Evolutionary conservation across 1,140 invertebrate species (phyloP).

Genomic region (Propsilocerus akamusi): DNA sequence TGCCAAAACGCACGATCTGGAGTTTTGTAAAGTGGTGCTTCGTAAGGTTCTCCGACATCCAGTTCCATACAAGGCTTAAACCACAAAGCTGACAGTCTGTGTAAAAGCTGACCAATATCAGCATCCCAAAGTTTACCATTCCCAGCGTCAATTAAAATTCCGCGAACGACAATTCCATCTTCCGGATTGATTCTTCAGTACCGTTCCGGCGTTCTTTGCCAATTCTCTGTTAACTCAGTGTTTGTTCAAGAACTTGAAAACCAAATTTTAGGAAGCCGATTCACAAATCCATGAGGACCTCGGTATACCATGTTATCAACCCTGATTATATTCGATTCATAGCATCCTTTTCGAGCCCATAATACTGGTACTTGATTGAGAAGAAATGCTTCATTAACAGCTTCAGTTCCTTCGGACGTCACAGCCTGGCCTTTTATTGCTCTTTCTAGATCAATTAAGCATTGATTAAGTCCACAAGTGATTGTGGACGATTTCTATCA

Average conservation of each 20-base stretch:
- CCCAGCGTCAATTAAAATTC: slow-evolving; percentile 72
- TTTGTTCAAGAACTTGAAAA: slow-evolving; percentile 35
- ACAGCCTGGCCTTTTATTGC: slow-evolving; percentile 74
- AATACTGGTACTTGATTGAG: slow-evolving; percentile 62
- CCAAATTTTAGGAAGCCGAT: slow-evolving; percentile 73
- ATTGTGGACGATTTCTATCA: slow-evolving; percentile 45
- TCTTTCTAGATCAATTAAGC: slow-evolving; percentile 55
- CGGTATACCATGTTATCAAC: slow-evolving; percentile 46
- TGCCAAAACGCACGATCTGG: slow-evolving; percentile 61
- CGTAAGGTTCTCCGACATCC: slow-evolving; percentile 31
- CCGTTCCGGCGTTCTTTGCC: slow-evolving; percentile 26
- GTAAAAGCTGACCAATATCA: slow-evolving; percentile 51
- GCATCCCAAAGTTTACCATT: slow-evolving; percentile 48
- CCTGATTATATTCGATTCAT: slow-evolving; percentile 57
- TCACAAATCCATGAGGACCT: slow-evolving; percentile 78
- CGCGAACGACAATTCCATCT: slow-evolving; percentile 67
- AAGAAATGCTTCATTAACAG: slow-evolving; percentile 53
- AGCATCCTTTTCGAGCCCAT: slow-evolving; percentile 57
- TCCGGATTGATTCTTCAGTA: slow-evolving; percentile 26
- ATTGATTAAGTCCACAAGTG: slow-evolving; percentile 54
- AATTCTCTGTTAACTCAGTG: slow-evolving; percentile 47
- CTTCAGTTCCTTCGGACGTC: slow-evolving; percentile 73
- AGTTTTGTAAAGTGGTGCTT: slow-evolving; percentile 69
- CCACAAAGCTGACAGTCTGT: slow-evolving; percentile 51
- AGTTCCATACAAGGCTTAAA: slow-evolving; percentile 37